Conservation (phyloP, 35 echinoderm and acorn worm genomes). For the Apostichopus japonicus region DNA sequence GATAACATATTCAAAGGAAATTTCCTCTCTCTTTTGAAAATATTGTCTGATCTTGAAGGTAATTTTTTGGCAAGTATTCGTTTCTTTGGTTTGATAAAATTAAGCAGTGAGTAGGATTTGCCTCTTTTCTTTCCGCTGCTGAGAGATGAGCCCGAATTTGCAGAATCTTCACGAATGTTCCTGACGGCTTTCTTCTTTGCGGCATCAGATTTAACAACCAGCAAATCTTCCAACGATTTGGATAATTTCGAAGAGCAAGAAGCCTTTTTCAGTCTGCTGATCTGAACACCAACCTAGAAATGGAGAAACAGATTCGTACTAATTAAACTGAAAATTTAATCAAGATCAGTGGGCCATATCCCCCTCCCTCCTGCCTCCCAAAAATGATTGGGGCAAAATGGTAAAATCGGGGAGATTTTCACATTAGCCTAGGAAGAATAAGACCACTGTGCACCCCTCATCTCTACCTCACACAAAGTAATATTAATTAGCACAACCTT, state of each 20-base stretch:
- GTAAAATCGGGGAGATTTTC: no score
- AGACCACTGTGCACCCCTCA: no score
- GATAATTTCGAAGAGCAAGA: background rate
- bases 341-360: background rate
- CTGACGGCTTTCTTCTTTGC: background rate
- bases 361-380: no score
- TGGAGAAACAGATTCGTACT: background rate
- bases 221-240: constrained; percentile 37
- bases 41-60: background rate
- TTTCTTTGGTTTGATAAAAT: constrained; percentile 14
- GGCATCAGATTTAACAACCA: background rate
- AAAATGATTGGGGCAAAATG: no score
- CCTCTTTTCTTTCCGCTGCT: background rate
- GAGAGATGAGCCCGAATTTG: background rate
- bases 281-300: constrained; percentile 47
- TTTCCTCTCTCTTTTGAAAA: background rate
- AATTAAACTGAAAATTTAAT: background rate
- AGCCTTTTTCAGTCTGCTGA: constrained; percentile 47
- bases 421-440: no score
- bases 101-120: constrained; percentile 25
- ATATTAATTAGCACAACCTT: no score
- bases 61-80: background rate
- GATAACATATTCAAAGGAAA: background rate
- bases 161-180: background rate
- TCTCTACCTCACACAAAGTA: no score